Evolutionary conservation across 2,797 vertebrate genomes (phyloP).

Genomic region (Danionella dracula): DNA sequence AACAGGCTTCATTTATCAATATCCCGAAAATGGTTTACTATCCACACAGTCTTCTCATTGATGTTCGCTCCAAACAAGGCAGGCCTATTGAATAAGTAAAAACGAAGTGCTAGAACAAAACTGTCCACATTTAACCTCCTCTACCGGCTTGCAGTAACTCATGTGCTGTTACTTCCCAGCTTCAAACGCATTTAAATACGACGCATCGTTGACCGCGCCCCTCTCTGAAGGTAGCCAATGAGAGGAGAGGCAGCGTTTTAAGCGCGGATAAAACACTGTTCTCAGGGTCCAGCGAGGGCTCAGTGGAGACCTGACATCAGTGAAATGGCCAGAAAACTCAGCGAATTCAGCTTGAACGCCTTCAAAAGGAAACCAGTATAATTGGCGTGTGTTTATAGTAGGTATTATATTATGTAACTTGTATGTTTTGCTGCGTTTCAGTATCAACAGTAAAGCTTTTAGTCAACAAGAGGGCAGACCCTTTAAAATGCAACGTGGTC

Average conservation of each 20-base stretch:
- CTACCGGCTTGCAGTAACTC: conserved; percentile 50
- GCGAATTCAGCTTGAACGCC: background rate
- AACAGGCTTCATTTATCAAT: conserved; percentile 50
- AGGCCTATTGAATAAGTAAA: background rate
- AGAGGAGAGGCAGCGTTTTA: conserved; percentile 8
- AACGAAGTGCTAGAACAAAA: conserved; percentile 17
- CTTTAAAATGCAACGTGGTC: too few relatives aligned
- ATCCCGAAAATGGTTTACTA: conserved; percentile 53
- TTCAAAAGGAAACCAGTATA: background rate
- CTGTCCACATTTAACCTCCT: conserved; percentile 38
- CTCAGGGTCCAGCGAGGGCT: background rate
- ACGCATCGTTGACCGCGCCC: conserved; percentile 32
- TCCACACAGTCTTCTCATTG: conserved; percentile 32
- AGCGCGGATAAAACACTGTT: background rate
- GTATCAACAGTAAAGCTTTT: too few relatives aligned
- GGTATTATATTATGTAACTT: too few relatives aligned
- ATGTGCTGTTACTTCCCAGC: conserved; percentile 53
- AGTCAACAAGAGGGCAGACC: too few relatives aligned
- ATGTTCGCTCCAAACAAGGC: conserved; percentile 17
- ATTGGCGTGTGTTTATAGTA: too few relatives aligned
- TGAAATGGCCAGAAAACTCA: too few relatives aligned
- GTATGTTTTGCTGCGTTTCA: too few relatives aligned
- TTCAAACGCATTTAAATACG: conserved; percentile 66
- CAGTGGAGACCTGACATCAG: background rate
- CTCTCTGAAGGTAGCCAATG: conserved; percentile 19